phyloP scores from a whole-genome alignment of 2,797 vertebrate species.

The Muscicapa comitata region DNA sequence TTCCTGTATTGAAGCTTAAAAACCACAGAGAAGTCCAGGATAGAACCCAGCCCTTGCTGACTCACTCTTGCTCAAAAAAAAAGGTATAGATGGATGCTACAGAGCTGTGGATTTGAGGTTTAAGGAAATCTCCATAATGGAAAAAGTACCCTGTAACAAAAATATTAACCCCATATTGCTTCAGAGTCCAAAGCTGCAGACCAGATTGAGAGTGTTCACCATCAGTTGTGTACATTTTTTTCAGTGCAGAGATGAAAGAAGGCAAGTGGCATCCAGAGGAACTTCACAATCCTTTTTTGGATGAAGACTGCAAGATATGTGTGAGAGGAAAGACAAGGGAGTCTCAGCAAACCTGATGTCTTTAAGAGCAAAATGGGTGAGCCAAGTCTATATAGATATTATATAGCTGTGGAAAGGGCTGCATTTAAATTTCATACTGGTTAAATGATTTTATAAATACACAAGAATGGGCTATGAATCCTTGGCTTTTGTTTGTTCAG shows the following conservation, averaged over 20 bases:
- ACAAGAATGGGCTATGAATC: not conserved
- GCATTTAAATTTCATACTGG: not conserved
- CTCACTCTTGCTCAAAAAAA: not conserved
- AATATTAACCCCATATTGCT: not conserved
- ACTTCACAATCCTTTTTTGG: not conserved
- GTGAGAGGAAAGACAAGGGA: not conserved
- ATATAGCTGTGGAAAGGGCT: not conserved
- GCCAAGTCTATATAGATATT: not conserved
- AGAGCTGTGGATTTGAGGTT: not conserved
- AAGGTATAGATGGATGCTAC: not conserved
- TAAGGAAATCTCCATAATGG: not conserved
- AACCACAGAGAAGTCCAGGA: not conserved
- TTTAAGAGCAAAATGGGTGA: not conserved
- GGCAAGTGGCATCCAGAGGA: not conserved
- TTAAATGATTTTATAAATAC: not conserved
- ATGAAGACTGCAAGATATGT: not conserved
- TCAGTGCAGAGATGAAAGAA: not conserved
- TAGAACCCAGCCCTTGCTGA: not conserved
- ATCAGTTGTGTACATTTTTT: rapidly evolving
- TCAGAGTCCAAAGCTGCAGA: not conserved
- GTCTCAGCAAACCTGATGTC: not conserved
- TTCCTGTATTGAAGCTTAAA: not conserved
- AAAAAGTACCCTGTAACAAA: not conserved
- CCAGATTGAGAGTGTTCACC: not conserved
- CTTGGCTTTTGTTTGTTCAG: not conserved